These are phyloP conservation scores for Lycaena phlaeas DNA, from an alignment of 2,888 invertebrate genomes.

Conservation along the genomic window DNA sequence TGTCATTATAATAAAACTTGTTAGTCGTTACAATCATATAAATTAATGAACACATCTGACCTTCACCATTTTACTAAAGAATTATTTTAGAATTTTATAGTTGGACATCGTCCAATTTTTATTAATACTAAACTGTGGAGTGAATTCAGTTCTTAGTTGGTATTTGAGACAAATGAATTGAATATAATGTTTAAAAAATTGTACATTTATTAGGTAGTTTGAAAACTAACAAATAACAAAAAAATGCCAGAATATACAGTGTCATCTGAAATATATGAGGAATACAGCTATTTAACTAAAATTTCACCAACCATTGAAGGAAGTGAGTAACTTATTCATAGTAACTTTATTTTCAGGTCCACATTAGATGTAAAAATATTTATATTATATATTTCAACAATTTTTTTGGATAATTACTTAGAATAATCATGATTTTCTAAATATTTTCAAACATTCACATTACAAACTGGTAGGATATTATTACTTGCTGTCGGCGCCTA, in stretches of 20 bases:
- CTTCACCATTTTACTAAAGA: conserved; percentile 38
- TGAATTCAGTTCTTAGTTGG: not conserved
- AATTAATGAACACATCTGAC: conserved; percentile 43
- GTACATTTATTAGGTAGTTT: not conserved
- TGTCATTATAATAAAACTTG: too few relatives aligned
- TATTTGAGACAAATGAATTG: not conserved
- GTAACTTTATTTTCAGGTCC: too few relatives aligned
- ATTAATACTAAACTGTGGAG: conserved; percentile 24
- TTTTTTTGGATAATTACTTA: too few relatives aligned
- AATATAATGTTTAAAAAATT: not conserved
- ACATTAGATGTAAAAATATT: too few relatives aligned
- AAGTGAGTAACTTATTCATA: conserved; percentile 59
- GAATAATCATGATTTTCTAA: too few relatives aligned
- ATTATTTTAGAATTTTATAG: conserved; percentile 64
- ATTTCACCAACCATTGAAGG: conserved; percentile 53
- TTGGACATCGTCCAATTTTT: conserved; percentile 63
- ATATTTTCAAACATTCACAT: too few relatives aligned
- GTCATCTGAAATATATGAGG: conserved; percentile 82
- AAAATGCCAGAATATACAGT: conserved; percentile 76
- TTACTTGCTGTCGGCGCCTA: too few relatives aligned
- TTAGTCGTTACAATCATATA: too few relatives aligned
- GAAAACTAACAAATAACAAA: not conserved
- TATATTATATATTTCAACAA: too few relatives aligned
- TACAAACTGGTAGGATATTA: too few relatives aligned
- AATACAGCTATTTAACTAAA: conserved; percentile 75